A percentile compares a stretch with the other conserved stretches of the same genome.
These are phyloP conservation scores for Paralinhomoeus sp. DNA, from an alignment of 2,888 invertebrate species.

Conservation along the genomic window DNA sequence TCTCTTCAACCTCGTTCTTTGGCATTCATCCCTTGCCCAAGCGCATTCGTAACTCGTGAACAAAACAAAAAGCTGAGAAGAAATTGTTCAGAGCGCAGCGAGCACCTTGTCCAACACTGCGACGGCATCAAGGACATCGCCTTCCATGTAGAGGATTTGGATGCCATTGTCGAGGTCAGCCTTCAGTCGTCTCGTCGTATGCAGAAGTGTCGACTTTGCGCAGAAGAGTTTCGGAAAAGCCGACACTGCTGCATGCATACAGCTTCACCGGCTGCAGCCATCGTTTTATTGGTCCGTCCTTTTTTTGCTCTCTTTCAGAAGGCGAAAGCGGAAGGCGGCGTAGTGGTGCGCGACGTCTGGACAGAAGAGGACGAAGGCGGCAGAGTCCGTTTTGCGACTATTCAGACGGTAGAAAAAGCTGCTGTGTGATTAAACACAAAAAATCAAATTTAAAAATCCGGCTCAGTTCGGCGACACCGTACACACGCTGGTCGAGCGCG, in stretches of 20 bases:
- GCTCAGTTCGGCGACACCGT: constrained; percentile 91
- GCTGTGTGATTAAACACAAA: too few species aligned
- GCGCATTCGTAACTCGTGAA: not conserved
- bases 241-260: too few species aligned
- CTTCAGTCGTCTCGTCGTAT: too few species aligned
- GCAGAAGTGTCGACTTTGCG: too few species aligned
- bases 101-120: constrained; percentile 64
- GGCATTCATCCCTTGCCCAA: too few species aligned
- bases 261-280: too few species aligned
- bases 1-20: too few species aligned
- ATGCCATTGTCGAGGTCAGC: constrained; percentile 50
- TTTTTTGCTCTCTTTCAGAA: too few species aligned
- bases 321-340: constrained; percentile 61
- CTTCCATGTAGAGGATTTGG: constrained; percentile 75
- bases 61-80: too few species aligned
- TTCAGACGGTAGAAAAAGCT: constrained; percentile 70
- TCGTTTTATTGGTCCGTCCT: too few species aligned
- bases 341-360: constrained; percentile 60
- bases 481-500: constrained; percentile 75
- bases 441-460: too few species aligned
- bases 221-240: too few species aligned
- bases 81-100: constrained; percentile 45
- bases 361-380: constrained; percentile 66
- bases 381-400: constrained; percentile 54
- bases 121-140: constrained; percentile 91